Evolutionary conservation across 1,140 invertebrate genomes (phyloP), one percentile per base, ranked within the genome.

Genomic region (Sitobion miscanthi): DNA sequence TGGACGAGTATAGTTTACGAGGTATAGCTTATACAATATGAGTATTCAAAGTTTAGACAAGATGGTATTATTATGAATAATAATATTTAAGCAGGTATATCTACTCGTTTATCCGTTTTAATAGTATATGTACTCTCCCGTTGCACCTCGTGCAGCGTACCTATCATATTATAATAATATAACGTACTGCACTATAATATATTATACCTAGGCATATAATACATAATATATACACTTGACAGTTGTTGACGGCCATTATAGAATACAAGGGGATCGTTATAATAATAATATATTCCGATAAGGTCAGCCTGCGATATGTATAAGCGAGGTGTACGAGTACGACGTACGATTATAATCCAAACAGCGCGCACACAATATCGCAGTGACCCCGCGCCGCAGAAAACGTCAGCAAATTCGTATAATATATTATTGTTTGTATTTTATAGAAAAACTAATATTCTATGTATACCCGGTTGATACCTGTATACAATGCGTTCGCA

Each of bases 161-260:
- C 35, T 35, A 23, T 47, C 3, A 35, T 3, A 77, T 4, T 17
- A 54, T 21, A 52, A 52, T 52, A 52, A 2, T 1, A 69, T 69
- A 77, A 35, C n/a, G n/a, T 14, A 77, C 38, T 38, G 38, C 62
- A 35, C 30, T n/a, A 69, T 52, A 8, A 52, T 52, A 49, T 49
- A 11, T 77, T 8, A 20, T 38, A 38, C 35, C 21, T 23, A 42
- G 23, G 1, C 35, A 35, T 38, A 82, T 25, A 23, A 83, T 83
- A 42, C 20, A 1, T 38, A 38, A 8, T 21, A 35, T 21, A 42
- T 17, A n/a, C n/a, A 23, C 30, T 23, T 30, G 38, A 45, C 62
- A 17, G 62, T 77, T 77, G 62, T 77, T 77, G n/a, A 77, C 62
- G 30, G 87, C 20, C 87, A 88, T 88, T 88, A 38, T n/a, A n/a